Conservation (phyloP, 1,140 invertebrate species). For the Lasioglossum baleicum region DNA sequence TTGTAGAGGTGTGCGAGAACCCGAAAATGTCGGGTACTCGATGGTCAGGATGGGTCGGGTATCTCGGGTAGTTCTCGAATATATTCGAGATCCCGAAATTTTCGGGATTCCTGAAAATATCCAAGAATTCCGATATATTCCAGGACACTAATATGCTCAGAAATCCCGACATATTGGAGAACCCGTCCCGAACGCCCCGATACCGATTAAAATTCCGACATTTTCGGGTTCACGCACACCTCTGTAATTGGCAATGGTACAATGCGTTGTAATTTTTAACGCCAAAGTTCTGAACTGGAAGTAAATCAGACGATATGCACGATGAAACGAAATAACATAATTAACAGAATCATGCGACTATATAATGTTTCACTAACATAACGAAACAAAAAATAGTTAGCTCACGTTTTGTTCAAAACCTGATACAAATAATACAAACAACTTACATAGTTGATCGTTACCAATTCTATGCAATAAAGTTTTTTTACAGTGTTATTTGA, state of each 20-base stretch:
- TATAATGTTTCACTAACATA: neutral
- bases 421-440: neutral
- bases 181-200: too few species aligned
- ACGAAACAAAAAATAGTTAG: neutral
- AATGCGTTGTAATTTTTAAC: neutral
- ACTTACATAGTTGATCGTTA: neutral
- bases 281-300: slow-evolving; percentile 10
- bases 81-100: too few species aligned
- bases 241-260: slow-evolving; percentile 9
- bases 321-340: slow-evolving; percentile 2
- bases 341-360: neutral
- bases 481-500: neutral
- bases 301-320: neutral
- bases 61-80: too few species aligned
- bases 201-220: too few species aligned
- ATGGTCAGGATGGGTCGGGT: too few species aligned
- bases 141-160: too few species aligned
- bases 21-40: too few species aligned
- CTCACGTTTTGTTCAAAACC: neutral
- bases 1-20: neutral
- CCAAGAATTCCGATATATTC: too few species aligned
- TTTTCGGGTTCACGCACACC: too few species aligned
- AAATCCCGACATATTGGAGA: too few species aligned
- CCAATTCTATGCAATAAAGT: slow-evolving; percentile 6
- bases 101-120: too few species aligned